phyloP scores from a whole-genome alignment of 2,888 invertebrate species.

The Eledona agricola region DNA sequence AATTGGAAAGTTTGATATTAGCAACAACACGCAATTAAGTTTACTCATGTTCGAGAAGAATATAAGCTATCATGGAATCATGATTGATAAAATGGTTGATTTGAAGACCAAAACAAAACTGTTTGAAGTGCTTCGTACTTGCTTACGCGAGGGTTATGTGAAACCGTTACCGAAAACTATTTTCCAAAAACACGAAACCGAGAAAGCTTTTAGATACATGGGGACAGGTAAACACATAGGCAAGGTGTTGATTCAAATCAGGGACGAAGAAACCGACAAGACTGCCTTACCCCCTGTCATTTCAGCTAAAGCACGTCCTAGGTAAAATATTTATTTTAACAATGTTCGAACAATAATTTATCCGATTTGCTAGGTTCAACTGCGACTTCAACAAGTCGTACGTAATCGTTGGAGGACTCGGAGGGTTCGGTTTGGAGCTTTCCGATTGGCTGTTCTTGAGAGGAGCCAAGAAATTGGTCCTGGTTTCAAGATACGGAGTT shows the following conservation, averaged over 20 bases:
- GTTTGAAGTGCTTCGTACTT: neutral
- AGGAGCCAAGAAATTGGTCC: slow-evolving; percentile 80
- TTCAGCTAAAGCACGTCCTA: slow-evolving; percentile 24
- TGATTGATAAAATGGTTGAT: slow-evolving; percentile 67
- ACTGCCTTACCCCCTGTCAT: slow-evolving; percentile 1
- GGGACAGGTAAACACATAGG: slow-evolving; percentile 81
- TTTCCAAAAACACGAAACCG: slow-evolving; percentile 72
- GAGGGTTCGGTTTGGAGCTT: slow-evolving; percentile 91
- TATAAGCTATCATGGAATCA: slow-evolving; percentile 77
- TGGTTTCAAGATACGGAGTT: slow-evolving; percentile 69
- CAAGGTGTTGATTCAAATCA: slow-evolving; percentile 67
- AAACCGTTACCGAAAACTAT: slow-evolving; percentile 73
- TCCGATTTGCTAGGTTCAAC: slow-evolving; percentile 20
- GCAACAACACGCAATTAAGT: slow-evolving; percentile 65
- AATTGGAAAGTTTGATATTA: slow-evolving; percentile 72
- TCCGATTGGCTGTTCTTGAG: slow-evolving; percentile 86
- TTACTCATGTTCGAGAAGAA: slow-evolving; percentile 76
- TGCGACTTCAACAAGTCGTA: slow-evolving; percentile 58
- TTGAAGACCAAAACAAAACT: neutral
- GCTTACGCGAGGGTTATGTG: slow-evolving; percentile 67
- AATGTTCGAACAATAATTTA: neutral
- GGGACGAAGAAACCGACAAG: slow-evolving; percentile 49
- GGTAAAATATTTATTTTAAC: slow-evolving; percentile 10
- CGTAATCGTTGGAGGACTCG: slow-evolving; percentile 81
- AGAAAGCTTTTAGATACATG: slow-evolving; percentile 74